Evolutionary conservation across 2,113 vertebrate genomes (phyloP), one percentile per base, ranked within the genome.

Genomic region (Agelaius tricolor): DNA sequence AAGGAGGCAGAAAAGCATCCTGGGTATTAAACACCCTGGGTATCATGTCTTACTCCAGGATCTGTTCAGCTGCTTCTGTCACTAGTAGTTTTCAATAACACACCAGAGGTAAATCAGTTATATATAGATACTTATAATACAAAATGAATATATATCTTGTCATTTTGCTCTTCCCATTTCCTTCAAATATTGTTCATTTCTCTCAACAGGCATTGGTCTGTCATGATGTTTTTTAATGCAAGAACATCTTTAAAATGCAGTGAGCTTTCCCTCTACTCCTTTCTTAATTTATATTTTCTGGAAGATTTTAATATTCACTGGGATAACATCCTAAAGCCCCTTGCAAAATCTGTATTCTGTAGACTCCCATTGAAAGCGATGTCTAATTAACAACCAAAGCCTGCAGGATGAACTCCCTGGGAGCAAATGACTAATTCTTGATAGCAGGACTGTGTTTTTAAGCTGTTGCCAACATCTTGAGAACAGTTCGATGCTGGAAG

Each of bases 381-480:
- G 18, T 78, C 92, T 97, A 92, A 96, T 91, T 95, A 96, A 96
- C 90, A 90, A 94, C 69, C 49, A 81, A 68, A 87, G 66, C 46
- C 89, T 89, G 69, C 27, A 82, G 76, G 58, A 96, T 89, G 89
- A 96, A 93, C 84, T 93, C 85, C 68, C 66, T 78, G 90, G 65
- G 77, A 96, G 88, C n/a, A 93, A 84, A 81, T 93, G 84, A 92
- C 86, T 92, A 94, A 92, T 89, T 93, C 88, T 82, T 66, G 69
- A 79, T 76, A 91, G 71, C 46, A 77, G 47, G 63, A 51, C 89
- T 87, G 92, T 82, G 90, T 68, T 77, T 94, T 90, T 82, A 93
- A 84, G 76, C 66, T 74, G 46, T 78, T 96, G 85, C 69, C 66
- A 81, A 37, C 58, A 84, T 84, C 80, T 73, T 68, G 91, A 93